A percentile compares a stretch with the other conserved stretches of the same genome.
These are phyloP conservation scores for Acholoe squamosa DNA, from an alignment of 2,888 invertebrate genomes.

Conservation along the genomic window DNA sequence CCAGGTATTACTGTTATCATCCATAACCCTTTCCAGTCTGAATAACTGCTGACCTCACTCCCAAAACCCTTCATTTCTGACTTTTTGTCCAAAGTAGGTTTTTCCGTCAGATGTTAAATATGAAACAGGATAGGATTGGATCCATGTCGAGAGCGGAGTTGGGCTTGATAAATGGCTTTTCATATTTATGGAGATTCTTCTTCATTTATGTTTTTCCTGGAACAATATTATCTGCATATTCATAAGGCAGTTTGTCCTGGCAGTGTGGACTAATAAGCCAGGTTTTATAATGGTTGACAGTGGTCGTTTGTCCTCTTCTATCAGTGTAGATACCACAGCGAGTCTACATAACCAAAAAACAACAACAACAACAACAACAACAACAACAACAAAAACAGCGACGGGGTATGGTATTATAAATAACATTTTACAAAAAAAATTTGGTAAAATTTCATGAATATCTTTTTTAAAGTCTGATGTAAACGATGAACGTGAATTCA, in stretches of 20 bases:
- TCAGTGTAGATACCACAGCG: too few species aligned
- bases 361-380: too few species aligned
- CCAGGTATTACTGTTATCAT: background rate
- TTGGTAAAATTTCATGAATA: too few species aligned
- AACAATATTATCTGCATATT: slow-evolving; percentile 17
- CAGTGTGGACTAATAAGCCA: slow-evolving; percentile 27
- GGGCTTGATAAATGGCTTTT: background rate
- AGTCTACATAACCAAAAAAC: too few species aligned
- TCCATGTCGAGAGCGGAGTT: background rate
- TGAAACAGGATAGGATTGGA: background rate
- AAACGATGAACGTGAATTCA: too few species aligned
- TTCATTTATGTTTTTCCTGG: slow-evolving; percentile 19
- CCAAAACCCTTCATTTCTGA: too few species aligned
- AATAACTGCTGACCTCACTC: background rate
- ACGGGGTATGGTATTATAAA: too few species aligned
- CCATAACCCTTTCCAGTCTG: background rate
- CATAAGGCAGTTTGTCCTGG: background rate
- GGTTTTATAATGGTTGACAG: background rate
- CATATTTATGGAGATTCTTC: background rate
- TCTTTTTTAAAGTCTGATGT: too few species aligned
- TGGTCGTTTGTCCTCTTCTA: too few species aligned
- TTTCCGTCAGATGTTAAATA: background rate
- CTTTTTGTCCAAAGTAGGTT: background rate
- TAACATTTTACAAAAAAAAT: too few species aligned
- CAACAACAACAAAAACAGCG: too few species aligned